These are phyloP conservation scores for Zaprionus africanus DNA, from an alignment of 1,140 invertebrate genomes.

Conservation along the genomic window DNA sequence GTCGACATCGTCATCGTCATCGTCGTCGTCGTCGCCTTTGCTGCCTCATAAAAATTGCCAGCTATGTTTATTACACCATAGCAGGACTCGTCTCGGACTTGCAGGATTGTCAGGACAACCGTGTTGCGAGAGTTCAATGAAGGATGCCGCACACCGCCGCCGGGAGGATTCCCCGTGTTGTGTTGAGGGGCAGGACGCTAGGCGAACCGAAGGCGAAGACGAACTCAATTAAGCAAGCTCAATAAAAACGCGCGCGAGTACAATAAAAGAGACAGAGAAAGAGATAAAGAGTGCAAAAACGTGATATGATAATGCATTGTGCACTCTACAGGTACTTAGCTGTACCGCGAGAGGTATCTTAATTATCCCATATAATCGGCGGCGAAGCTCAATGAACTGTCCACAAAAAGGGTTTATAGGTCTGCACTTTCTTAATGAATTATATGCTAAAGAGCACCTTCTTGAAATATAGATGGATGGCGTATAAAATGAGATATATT, in stretches of 20 bases:
- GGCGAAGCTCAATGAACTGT: conserved; percentile 1
- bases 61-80: conserved; percentile 23
- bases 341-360: conserved; percentile 3
- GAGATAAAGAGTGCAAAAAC: conserved; percentile 16
- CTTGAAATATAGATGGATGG: no score
- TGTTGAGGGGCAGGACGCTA: background rate
- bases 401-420: background rate
- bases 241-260: conserved; percentile 23
- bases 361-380: conserved; percentile 5
- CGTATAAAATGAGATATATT: no score
- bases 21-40: conserved; percentile 2
- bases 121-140: conserved; percentile 26
- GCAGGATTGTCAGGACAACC: conserved; percentile 11
- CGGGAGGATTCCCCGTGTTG: background rate
- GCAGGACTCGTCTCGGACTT: background rate
- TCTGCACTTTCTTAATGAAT: background rate
- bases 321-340: conserved; percentile 44
- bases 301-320: conserved; percentile 31
- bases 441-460: no score
- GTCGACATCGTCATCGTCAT: background rate
- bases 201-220: background rate
- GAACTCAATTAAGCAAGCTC: conserved; percentile 39
- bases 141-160: conserved; percentile 10
- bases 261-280: conserved; percentile 16
- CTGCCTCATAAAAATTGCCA: conserved; percentile 29